Evolutionary conservation across 2,113 vertebrate genomes (phyloP).

Genomic region (Aptenodytes forsteri): DNA sequence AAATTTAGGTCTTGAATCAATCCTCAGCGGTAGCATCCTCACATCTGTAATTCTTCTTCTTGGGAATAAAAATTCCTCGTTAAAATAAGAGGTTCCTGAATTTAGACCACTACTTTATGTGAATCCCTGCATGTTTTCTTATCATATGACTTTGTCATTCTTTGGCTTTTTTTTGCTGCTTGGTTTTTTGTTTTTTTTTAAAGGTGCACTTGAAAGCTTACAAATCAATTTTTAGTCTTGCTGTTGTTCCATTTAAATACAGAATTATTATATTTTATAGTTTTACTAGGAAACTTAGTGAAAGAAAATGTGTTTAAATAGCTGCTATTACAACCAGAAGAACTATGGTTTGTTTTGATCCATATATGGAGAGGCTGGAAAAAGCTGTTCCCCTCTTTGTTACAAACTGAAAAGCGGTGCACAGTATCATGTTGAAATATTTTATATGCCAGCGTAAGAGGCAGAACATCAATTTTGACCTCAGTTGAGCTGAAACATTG

Average conservation of each 20-base stretch:
- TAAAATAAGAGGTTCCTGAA: not conserved
- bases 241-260: not conserved
- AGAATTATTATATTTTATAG: not conserved
- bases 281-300: not conserved
- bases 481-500: not conserved
- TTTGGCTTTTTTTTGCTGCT: not conserved
- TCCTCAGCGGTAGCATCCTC: not conserved
- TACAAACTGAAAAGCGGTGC: not conserved
- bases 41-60: not conserved
- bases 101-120: fast-evolving
- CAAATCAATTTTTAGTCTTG: not conserved
- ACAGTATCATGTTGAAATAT: not conserved
- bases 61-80: not conserved
- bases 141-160: not conserved
- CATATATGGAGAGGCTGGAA: not conserved
- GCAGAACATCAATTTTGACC: not conserved
- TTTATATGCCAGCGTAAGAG: not conserved
- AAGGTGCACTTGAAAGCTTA: not conserved
- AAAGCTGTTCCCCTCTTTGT: not conserved
- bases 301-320: not conserved
- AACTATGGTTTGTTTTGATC: not conserved
- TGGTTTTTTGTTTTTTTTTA: not conserved
- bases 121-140: not conserved
- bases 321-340: not conserved
- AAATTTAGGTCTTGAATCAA: fast-evolving